phyloP scores from a whole-genome alignment of 2,888 invertebrate species.

The Caenorhabditis sp. region DNA sequence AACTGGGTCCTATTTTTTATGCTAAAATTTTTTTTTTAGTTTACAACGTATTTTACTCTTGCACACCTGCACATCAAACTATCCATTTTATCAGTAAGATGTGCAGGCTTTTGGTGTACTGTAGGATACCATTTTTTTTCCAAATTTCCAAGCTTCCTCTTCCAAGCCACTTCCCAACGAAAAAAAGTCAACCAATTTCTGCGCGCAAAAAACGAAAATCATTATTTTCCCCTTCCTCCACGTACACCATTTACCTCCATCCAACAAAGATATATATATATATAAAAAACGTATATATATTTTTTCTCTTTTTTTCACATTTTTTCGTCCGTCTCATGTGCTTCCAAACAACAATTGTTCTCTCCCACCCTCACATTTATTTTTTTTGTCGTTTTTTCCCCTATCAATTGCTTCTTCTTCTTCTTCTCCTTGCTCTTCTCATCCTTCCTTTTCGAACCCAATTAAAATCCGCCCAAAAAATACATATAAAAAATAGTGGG shows the following conservation, averaged over 20 bases:
- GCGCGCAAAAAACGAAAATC: no score
- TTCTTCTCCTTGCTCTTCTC: background rate
- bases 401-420: background rate
- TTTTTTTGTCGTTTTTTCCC: constrained; percentile 7
- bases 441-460: background rate
- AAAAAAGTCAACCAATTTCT: background rate
- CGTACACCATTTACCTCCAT: background rate
- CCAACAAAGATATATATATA: constrained; percentile 2
- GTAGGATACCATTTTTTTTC: no score
- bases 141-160: background rate
- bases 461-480: background rate
- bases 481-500: no score
- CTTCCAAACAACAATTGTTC: constrained; percentile 2
- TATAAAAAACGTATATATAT: background rate
- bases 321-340: constrained; percentile 5
- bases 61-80: no score
- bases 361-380: constrained; percentile 5
- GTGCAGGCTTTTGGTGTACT: no score
- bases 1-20: no score
- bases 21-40: no score
- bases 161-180: background rate
- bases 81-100: no score
- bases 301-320: constrained; percentile 3
- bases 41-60: no score
- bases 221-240: background rate